phyloP scores from a whole-genome alignment of 2,113 vertebrate genomes.

The Larimichthys crocea region DNA sequence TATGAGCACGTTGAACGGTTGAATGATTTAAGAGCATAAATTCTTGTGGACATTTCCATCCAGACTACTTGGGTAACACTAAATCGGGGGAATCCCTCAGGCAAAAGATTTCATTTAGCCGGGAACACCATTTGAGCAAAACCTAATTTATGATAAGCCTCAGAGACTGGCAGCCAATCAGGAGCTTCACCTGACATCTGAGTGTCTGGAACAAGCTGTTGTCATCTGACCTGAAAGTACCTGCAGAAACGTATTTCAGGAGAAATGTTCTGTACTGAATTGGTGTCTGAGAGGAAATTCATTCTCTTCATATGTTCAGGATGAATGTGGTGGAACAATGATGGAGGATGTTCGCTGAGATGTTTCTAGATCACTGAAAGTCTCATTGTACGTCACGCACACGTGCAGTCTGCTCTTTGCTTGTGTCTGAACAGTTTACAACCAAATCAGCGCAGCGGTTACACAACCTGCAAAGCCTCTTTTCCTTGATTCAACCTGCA shows the following conservation, averaged over 20 bases:
- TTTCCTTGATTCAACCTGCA: constrained; percentile 32
- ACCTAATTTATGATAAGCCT: background rate
- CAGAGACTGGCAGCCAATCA: background rate
- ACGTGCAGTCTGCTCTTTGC: background rate
- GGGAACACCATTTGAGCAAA: no score
- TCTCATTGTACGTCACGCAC: background rate
- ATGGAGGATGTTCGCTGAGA: background rate
- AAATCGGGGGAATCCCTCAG: background rate
- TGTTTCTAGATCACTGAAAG: background rate
- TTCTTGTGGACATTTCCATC: background rate
- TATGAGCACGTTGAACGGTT: no score
- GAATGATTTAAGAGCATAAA: no score
- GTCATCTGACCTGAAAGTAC: background rate
- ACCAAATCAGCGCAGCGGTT: background rate
- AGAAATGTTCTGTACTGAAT: no score
- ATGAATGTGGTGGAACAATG: background rate
- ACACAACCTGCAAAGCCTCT: constrained; percentile 49
- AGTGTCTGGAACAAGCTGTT: background rate
- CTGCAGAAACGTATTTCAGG: background rate
- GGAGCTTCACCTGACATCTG: no score
- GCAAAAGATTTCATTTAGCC: no score
- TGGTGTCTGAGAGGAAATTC: no score
- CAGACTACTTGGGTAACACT: background rate
- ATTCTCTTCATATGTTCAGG: no score
- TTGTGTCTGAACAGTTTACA: no score